These are phyloP conservation scores for Eulimnadia texana DNA, from an alignment of 1,140 invertebrate species.

Conservation along the genomic window DNA sequence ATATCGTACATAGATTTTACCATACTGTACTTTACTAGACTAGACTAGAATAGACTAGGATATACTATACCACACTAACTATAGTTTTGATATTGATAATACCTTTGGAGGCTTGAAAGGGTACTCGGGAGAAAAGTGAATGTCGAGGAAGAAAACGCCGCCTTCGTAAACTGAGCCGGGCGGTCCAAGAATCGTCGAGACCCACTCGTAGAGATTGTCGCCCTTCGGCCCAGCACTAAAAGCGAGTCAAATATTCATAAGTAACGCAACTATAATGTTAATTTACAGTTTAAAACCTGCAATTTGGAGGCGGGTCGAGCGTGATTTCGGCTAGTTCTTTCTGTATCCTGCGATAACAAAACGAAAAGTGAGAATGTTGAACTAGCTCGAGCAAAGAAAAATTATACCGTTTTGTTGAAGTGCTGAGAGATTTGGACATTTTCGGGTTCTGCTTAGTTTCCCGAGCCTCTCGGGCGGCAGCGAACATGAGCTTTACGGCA, in stretches of 20 bases:
- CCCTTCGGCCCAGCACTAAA: slow-evolving; percentile 86
- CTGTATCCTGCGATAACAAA: slow-evolving; percentile 62
- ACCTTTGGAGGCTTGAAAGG: slow-evolving; percentile 95
- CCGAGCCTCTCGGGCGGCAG: no score
- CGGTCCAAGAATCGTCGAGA: slow-evolving; percentile 89
- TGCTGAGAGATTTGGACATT: slow-evolving; percentile 85
- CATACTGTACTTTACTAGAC: no score
- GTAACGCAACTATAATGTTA: no score
- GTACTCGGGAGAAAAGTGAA: slow-evolving; percentile 90
- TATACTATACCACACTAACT: no score
- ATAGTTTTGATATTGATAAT: slow-evolving; percentile 20
- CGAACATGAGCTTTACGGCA: no score
- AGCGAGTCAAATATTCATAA: no score
- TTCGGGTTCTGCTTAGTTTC: slow-evolving; percentile 77
- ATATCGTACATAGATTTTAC: no score
- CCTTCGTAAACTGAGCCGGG: slow-evolving; percentile 87
- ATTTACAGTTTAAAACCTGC: no score
- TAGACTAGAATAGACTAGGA: no score
- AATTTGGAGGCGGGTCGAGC: slow-evolving; percentile 90
- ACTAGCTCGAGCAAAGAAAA: no score
- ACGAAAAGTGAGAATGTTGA: no score
- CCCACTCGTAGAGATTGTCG: slow-evolving; percentile 96
- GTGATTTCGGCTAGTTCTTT: slow-evolving; percentile 95
- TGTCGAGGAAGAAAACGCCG: slow-evolving; percentile 88
- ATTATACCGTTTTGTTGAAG: slow-evolving; percentile 79